A percentile compares a stretch with the other conserved stretches of the same genome.
These are phyloP conservation scores for Hippocampus guttulatus DNA, from an alignment of 2,113 vertebrate genomes.

Conservation along the genomic window DNA sequence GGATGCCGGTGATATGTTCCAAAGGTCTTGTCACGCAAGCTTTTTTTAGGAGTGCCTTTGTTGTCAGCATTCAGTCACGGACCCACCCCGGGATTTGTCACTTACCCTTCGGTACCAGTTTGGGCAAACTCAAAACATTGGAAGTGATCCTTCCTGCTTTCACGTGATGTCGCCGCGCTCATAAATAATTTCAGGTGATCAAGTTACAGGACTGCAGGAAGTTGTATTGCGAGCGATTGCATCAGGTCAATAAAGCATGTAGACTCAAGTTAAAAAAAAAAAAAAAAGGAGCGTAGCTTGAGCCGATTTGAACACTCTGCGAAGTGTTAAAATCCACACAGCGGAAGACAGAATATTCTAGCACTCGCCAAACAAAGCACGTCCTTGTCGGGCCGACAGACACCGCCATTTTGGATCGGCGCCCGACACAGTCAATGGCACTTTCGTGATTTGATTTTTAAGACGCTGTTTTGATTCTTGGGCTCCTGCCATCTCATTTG, in stretches of 20 bases:
- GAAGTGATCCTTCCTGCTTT: no score
- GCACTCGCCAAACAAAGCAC: conserved; percentile 2
- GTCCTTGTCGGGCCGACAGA: conserved; percentile 16
- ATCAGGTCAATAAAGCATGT: background rate
- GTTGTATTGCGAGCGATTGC: conserved; percentile 2
- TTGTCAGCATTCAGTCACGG: conserved; percentile 3
- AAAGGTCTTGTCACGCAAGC: background rate
- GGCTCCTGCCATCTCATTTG: background rate
- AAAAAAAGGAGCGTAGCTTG: no score
- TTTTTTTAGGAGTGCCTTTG: background rate
- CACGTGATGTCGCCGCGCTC: background rate
- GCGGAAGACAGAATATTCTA: background rate
- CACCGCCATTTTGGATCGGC: background rate
- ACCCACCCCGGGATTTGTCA: conserved; percentile 1
- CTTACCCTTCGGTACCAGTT: conserved; percentile 1
- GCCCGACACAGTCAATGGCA: background rate
- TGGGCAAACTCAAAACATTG: background rate
- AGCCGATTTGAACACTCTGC: background rate
- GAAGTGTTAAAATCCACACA: background rate
- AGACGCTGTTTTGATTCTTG: conserved; percentile 5
- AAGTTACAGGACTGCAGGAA: background rate
- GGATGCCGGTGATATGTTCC: conserved; percentile 8
- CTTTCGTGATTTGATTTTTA: conserved; percentile 22
- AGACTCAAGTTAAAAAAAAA: no score
- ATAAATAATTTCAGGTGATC: background rate